phyloP scores from a whole-genome alignment of 2,888 invertebrate species.

The Netelia fuscicornis region DNA sequence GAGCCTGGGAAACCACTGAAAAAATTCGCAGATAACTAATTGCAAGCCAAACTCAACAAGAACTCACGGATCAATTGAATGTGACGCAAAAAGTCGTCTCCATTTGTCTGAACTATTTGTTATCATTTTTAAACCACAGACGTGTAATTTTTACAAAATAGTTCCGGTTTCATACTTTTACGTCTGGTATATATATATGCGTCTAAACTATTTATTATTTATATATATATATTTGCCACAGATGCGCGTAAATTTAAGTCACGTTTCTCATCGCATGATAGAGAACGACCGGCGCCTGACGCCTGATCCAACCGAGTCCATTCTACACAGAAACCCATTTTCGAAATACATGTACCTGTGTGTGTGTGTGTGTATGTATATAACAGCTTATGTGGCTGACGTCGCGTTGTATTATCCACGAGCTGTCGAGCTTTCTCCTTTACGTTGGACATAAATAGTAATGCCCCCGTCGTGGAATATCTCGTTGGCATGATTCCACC shows the following conservation, averaged over 20 bases:
- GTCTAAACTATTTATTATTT: neutral
- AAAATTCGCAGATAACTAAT: too few species aligned
- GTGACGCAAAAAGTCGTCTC: too few species aligned
- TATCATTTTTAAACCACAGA: too few species aligned
- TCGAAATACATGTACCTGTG: neutral
- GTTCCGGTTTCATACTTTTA: too few species aligned
- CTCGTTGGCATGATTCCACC: neutral
- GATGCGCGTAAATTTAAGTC: conserved; percentile 32
- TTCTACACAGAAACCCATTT: conserved; percentile 5
- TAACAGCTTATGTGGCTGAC: conserved; percentile 6
- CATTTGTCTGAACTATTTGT: too few species aligned
- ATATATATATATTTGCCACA: neutral
- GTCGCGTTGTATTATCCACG: conserved; percentile 47
- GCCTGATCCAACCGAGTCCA: conserved; percentile 37
- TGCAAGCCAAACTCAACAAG: too few species aligned
- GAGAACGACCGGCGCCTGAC: conserved; percentile 33
- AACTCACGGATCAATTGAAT: too few species aligned
- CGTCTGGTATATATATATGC: too few species aligned
- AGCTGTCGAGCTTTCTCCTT: conserved; percentile 46
- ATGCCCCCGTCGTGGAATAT: conserved; percentile 37
- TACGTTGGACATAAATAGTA: conserved; percentile 56
- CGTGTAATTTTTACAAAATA: too few species aligned
- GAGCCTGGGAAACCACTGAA: too few species aligned
- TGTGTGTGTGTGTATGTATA: conserved; percentile 1
- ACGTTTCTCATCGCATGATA: conserved; percentile 39